Base-by-base conservation (phyloP, 2,888 invertebrate genomes). In the Micropterix aruncella region DNA sequence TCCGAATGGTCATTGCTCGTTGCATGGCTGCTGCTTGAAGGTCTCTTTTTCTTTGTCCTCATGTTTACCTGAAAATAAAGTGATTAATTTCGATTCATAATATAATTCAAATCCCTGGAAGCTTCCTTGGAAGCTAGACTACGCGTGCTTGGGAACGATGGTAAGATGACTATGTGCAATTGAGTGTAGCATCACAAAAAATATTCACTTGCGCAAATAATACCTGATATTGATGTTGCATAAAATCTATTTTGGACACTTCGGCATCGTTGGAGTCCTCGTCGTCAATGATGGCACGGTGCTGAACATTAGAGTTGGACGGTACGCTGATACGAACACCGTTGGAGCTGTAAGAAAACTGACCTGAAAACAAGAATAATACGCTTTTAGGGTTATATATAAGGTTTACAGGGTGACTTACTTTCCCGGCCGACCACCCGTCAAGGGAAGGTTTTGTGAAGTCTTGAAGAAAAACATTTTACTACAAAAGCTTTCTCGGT, bases 171-270 rank as follows among this genome's bases (percentile, higher is more conserved):
- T n/a, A n/a, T n/a, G n/a, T n/a, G n/a, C n/a, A n/a, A n/a, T n/a
- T n/a, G n/a, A n/a, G n/a, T n/a, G n/a, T n/a, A n/a, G n/a, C n/a
- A n/a, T n/a, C n/a, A n/a, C n/a, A n/a, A n/a, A n/a, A n/a, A n/a
- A n/a, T n/a, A n/a, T n/a, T n/a, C n/a, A n/a, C n/a, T n/a, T n/a
- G n/a, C n/a, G n/a, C n/a, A n/a, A n/a, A n/a, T n/a, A n/a, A n/a
- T 16, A 51, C 50, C 53, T 53, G 52, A 57, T 60, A 57, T 46
- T 68, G 69, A 54, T 69, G 68, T 53, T 70, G 71, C 36, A 78
- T 75, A 59, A 85, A 83, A 59, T 84, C 83, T 50, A 85, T 83
- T 56, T 80, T 80, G 57, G 84, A 83, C 55, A 86, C 80, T 61
- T 86, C 85, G n/a, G 83, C 82, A 59, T 86, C 85, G 48, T 68